Evolutionary conservation across 2,888 invertebrate species (phyloP).

Genomic region (Cordylochernes scorpioides): DNA sequence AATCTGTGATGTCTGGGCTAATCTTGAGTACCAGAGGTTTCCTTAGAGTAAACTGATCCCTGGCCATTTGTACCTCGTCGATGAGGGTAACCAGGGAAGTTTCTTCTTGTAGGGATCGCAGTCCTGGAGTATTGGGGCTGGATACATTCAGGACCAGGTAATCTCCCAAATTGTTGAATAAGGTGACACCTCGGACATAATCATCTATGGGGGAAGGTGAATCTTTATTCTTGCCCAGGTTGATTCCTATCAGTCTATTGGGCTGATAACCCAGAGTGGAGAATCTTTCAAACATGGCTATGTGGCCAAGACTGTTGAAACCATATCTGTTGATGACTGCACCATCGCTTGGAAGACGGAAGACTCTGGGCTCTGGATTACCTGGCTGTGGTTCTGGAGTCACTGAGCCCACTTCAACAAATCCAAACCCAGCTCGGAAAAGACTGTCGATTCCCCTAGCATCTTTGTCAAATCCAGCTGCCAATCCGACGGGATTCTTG

Average conservation of each 20-base stretch:
- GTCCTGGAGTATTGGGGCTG: conserved; percentile 83
- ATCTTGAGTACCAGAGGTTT: conserved; percentile 74
- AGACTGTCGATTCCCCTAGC: conserved; percentile 65
- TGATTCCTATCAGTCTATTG: conserved; percentile 47
- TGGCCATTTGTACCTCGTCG: conserved; percentile 22
- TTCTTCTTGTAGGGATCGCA: conserved; percentile 52
- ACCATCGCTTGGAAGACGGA: conserved; percentile 50
- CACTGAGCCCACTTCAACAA: conserved; percentile 57
- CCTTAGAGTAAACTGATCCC: conserved; percentile 21
- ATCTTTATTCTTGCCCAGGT: conserved; percentile 81
- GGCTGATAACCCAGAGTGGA: conserved; percentile 17
- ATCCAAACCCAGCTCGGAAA: conserved; percentile 62
- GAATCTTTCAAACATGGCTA: conserved; percentile 33
- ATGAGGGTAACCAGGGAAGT: background rate
- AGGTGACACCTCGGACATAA: conserved; percentile 55
- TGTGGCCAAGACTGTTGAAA: conserved; percentile 85
- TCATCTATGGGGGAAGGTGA: conserved; percentile 45
- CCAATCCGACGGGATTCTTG: conserved; percentile 77
- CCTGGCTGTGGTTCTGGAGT: conserved; percentile 80
- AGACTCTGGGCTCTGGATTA: conserved; percentile 73
- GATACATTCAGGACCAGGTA: conserved; percentile 91
- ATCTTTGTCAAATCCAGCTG: conserved; percentile 95
- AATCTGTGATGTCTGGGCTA: conserved; percentile 54
- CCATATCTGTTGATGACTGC: conserved; percentile 80
- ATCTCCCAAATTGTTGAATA: conserved; percentile 52